phyloP scores from a whole-genome alignment of 2,888 invertebrate species.

The Drosophila trichaetosa region DNA sequence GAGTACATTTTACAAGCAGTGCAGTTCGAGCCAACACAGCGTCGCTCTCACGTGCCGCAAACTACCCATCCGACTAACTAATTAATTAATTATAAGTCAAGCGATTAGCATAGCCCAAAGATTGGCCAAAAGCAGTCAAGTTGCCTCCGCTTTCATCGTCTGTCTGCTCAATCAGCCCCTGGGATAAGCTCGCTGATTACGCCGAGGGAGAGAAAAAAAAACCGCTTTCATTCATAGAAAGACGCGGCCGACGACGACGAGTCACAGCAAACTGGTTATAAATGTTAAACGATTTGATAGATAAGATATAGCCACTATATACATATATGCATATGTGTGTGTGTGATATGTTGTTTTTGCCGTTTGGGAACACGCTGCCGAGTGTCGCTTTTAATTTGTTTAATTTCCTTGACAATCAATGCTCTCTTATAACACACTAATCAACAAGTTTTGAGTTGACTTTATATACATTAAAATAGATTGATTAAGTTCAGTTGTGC shows the following conservation, averaged over 20 bases:
- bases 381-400: constrained; percentile 77
- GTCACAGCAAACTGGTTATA: constrained; percentile 68
- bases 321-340: neutral
- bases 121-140: constrained; percentile 45
- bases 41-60: constrained; percentile 10
- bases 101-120: constrained; percentile 67
- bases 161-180: constrained; percentile 26
- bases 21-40: neutral
- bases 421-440: constrained; percentile 45
- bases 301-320: constrained; percentile 59
- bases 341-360: constrained; percentile 18
- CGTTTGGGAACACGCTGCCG: constrained; percentile 67
- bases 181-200: constrained; percentile 60
- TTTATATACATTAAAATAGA: neutral
- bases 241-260: constrained; percentile 30
- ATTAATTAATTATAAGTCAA: constrained; percentile 76
- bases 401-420: constrained; percentile 50
- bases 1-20: constrained; percentile 6
- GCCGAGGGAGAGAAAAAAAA: constrained; percentile 41
- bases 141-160: constrained; percentile 57
- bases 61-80: constrained; percentile 49
- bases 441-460: constrained; percentile 32
- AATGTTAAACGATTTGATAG: constrained; percentile 77
- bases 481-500: neutral
- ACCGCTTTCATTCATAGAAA: constrained; percentile 75